Evolutionary conservation across 2,888 invertebrate genomes (phyloP), one percentile per base, ranked within the genome.

Genomic region (Drosophila birchii): DNA sequence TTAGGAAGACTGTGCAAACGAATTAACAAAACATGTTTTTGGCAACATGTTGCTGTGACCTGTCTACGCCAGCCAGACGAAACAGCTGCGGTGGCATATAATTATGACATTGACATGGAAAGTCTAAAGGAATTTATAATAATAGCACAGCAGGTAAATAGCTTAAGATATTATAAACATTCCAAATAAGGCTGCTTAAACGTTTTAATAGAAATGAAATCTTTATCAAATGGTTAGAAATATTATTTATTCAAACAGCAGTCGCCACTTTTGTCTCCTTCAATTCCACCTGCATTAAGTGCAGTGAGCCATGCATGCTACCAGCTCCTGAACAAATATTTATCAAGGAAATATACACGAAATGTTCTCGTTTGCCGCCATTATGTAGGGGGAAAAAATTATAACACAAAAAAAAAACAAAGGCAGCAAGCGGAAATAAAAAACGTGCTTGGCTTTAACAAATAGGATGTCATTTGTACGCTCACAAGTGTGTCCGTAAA

Each of bases 391-490:
- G 11, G 16, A 39, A 53, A 39, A 68, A 68, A 16, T 0, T 5
- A 1, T n/a, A 36, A 34, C 41, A 67, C 20, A 49, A 8, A 38
- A 26, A 49, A 8, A 38, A 16, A 0, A 12, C 34, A 16, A 39
- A 39, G n/a, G 16, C 38, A 63, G 49, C 47, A 45, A 49, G 38
- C 38, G 75, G 51, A 56, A 59, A 67, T 59, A 51, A 41, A 60
- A 73, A 74, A 67, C 59, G 73, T 74, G 72, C 54, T 49, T 38
- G 49, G 72, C 55, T 54, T 72, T 34, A 62, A 71, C 62, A 72
- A 71, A 71, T 62, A 56, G 55, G 45, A 41, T 70, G 43, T 43
- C 70, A 58, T 18, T 34, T 32, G 29, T 14, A 20, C 20, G 16
- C 32, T 57, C 49, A 36, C 44, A 51, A 53, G 56, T 44, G 53